phyloP scores from a whole-genome alignment of 2,797 vertebrate genomes.

The Brachyrhaphis roseni region DNA sequence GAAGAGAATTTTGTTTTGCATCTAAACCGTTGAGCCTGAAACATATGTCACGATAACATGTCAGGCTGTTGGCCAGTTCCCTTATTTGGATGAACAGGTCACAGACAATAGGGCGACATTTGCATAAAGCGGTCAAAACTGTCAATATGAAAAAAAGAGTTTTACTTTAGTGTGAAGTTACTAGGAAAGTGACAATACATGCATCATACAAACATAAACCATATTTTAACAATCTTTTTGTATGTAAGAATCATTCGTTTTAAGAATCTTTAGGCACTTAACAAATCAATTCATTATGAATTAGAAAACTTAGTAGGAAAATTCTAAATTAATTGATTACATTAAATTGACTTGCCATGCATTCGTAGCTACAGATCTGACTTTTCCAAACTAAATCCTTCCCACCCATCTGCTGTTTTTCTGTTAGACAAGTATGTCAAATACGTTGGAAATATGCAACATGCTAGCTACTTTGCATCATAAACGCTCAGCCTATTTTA shows the following conservation, averaged over 20 bases:
- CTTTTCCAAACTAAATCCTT: not conserved
- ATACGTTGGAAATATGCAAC: not conserved
- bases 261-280: not conserved
- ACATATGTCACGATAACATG: not conserved
- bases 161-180: slow-evolving; percentile 5
- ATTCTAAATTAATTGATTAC: not conserved
- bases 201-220: not conserved
- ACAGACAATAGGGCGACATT: not conserved
- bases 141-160: not conserved
- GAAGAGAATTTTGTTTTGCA: not conserved
- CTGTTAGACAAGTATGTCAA: not conserved
- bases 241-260: not conserved
- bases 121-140: not conserved
- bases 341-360: not conserved
- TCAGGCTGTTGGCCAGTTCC: not conserved
- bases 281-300: not conserved
- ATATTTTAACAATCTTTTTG: not conserved
- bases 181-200: not conserved
- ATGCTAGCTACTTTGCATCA: not conserved
- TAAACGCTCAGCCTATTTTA: not conserved
- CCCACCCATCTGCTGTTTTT: too few species aligned
- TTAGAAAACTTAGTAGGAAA: not conserved
- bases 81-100: slow-evolving; percentile 11
- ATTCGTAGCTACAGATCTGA: not conserved
- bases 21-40: not conserved